phyloP scores from a whole-genome alignment of 2,888 invertebrate species.

The Eucriotettix oculatus region DNA sequence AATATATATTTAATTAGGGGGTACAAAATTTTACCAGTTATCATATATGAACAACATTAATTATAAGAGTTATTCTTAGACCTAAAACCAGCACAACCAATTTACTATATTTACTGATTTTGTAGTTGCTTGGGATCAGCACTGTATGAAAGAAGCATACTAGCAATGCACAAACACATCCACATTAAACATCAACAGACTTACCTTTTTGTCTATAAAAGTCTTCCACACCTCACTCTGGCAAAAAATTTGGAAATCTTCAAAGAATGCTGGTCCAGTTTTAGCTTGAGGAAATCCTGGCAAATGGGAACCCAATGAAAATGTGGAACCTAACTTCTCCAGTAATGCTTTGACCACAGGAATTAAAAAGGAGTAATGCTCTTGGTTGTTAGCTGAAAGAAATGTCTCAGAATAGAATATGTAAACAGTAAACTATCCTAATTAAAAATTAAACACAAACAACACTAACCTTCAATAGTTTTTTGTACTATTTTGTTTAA shows the following conservation, averaged over 20 bases:
- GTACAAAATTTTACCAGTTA: too few species aligned
- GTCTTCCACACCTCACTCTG: conserved; percentile 35
- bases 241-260: conserved; percentile 39
- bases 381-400: conserved; percentile 28
- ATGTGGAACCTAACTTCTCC: conserved; percentile 27
- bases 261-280: conserved; percentile 39
- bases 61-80: too few species aligned
- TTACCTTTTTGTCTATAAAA: conserved; percentile 34
- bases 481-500: conserved; percentile 28
- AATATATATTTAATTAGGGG: too few species aligned
- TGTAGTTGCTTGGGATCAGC: too few species aligned
- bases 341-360: conserved; percentile 42
- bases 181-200: conserved; percentile 13
- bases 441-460: background rate
- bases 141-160: too few species aligned
- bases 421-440: background rate
- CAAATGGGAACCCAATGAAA: conserved; percentile 22
- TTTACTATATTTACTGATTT: too few species aligned
- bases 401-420: background rate
- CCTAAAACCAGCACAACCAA: too few species aligned
- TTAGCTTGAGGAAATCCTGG: conserved; percentile 33
- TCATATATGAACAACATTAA: too few species aligned
- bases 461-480: conserved; percentile 27
- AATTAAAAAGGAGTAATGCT: conserved; percentile 41
- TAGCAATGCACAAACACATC: too few species aligned